Base-by-base conservation (phyloP, 2,113 vertebrate genomes). In the Gallinago undulata region DNA sequence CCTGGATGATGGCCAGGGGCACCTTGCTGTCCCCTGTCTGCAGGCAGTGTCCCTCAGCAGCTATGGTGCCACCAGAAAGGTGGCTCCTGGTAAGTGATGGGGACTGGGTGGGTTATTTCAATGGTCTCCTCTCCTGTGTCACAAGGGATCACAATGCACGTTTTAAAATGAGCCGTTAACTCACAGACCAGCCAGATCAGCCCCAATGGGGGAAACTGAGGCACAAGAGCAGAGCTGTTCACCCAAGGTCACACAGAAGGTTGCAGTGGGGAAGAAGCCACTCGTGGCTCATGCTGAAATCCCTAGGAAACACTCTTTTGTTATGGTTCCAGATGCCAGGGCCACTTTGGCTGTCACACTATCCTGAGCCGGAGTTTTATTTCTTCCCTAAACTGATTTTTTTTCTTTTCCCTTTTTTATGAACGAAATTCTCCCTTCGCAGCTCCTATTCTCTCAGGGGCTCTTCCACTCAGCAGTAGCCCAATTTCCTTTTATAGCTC, bases 401-500 rank as follows among this genome's bases (percentile, higher is more conserved):
- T 57, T 31, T 7, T 3, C 13, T 14, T 25, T 28, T 37, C 27
- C 15, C 4, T 1, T 59, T 85, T 76, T 92, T 94, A 96, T 97
- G 94, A 96, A 96, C 66, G 72, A 94, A 94, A 67, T 95, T 93
- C 89, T 94, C 85, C 84, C 83, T 89, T 89, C 0, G 2, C 82
- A 89, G 72, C 76, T 94, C 92, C 84, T 87, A 69, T 94, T 94
- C 96, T 96, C 94, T 93, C 79, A 90, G 94, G 89, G 93, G 87
- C 91, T 96, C 91, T 96, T 96, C 94, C 89, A 95, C 96, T 84
- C 95, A 86, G 94, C 25, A 1, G 95, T 90, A 97, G 96, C 95
- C 96, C 95, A 96, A 95, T 97, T 97, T 97, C 96, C 95, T 96
- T 97, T 96, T 97, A 97, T 97, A 96, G 96, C 91, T 94, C 1